Evolutionary conservation across 2,888 invertebrate species (phyloP), one percentile per base, ranked within the genome.

Genomic region (Microctonus aethiopoides): DNA sequence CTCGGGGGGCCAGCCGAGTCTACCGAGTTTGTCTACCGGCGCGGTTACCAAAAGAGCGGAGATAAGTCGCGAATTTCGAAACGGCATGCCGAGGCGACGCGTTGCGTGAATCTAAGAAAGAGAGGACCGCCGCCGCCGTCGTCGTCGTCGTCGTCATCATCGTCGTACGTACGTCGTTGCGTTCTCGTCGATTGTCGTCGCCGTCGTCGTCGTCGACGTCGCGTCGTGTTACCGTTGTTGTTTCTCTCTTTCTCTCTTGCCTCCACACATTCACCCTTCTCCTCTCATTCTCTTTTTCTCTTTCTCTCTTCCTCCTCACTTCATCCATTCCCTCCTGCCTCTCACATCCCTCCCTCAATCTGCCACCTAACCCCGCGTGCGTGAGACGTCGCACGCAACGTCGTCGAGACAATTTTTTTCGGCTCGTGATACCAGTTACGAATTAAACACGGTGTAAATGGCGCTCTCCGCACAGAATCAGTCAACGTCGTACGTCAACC

Each of bases 401-500:
- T 65, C 66, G 66, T 67, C 74, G 67, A 74, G 71, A 74, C 72
- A 72, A 69, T 70, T 60, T 66, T 65, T 65, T 57, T 70, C 64
- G 52, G 56, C 65, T 64, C 52, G 62, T 41, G 68, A 51, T 59
- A 62, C 62, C 72, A 57, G 69, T 66, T 63, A 63, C 69, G 72
- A 71, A 70, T 62, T 59, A 76, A 79, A 83, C 72, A 66, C 81
- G 80, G 82, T 80, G 84, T 82, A 84, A 85, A 86, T 86, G 86
- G 86, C 86, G 85, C 86, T 86, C 84, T 86, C 86, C 74, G 84
- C 85, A 78, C 86, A 85, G 80, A 86, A 86, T 79, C 86, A 86
- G 85, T 88, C 91, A 77, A 90, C 91, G 83, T 91, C 91, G 86
- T 91, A 91, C 87, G 91, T 91, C 87, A 91, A 91, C 88, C 87